Conservation (phyloP, 2,797 vertebrate genomes). For the Caiman crocodilus region DNA sequence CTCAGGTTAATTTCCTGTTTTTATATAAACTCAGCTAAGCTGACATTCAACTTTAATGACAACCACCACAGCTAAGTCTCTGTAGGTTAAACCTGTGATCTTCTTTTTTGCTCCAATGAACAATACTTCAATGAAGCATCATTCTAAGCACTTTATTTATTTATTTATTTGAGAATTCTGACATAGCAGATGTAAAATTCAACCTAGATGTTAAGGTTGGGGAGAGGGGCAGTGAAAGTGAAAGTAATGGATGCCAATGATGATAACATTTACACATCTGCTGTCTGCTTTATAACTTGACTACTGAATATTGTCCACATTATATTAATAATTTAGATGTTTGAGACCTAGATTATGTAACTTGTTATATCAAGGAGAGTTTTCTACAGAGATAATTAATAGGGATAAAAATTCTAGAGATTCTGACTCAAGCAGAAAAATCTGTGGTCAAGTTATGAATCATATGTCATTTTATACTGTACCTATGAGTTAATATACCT, state of each 20-base stretch:
- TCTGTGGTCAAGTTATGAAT: conserved; percentile 23
- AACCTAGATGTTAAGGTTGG: background rate
- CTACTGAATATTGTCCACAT: background rate
- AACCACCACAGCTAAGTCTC: background rate
- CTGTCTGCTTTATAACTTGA: background rate
- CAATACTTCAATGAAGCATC: conserved; percentile 4
- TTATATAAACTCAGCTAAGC: background rate
- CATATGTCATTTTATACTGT: conserved; percentile 18
- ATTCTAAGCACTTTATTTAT: background rate
- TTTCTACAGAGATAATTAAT: conserved; percentile 38
- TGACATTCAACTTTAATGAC: background rate
- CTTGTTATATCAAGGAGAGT: background rate
- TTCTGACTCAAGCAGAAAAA: conserved; percentile 5
- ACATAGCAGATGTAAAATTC: background rate
- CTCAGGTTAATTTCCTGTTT: background rate
- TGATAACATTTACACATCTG: background rate
- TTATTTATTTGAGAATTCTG: background rate
- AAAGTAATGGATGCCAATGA: background rate
- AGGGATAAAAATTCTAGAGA: conserved; percentile 10
- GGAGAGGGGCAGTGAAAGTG: background rate
- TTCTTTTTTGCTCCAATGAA: background rate
- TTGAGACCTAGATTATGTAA: background rate
- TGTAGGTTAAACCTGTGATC: background rate
- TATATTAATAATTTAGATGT: background rate
- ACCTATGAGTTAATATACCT: background rate